Percentiles rank a stretch among this genome's conserved stretches.
These are phyloP conservation scores for Panthera uncia DNA, from an alignment of 2,113 vertebrate genomes.

Conservation along the genomic window DNA sequence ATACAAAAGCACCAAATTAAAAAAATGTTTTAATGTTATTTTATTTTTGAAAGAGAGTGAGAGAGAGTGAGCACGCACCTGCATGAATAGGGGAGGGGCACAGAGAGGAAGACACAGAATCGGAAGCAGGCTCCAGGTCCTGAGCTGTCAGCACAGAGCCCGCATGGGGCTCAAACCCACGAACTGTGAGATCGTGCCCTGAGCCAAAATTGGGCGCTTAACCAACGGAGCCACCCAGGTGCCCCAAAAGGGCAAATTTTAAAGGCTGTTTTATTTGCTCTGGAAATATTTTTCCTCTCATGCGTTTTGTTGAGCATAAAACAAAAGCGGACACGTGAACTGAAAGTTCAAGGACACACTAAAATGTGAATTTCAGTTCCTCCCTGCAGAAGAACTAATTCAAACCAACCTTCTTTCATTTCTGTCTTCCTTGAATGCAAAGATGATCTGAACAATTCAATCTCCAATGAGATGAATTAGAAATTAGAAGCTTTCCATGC, in stretches of 20 bases:
- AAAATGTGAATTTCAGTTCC: neutral
- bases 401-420: neutral
- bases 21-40: too few relatives aligned
- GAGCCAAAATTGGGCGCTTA: neutral
- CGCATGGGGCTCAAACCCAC: neutral
- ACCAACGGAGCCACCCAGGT: neutral
- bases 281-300: neutral
- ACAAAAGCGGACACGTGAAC: neutral
- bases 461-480: neutral
- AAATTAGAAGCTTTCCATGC: neutral
- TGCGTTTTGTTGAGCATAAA: neutral
- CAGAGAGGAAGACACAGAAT: neutral
- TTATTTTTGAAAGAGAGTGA: too few relatives aligned
- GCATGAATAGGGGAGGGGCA: neutral
- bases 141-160: neutral
- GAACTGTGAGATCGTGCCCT: neutral
- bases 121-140: neutral
- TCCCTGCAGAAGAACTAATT: neutral
- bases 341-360: neutral
- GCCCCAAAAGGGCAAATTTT: neutral
- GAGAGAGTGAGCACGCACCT: too few relatives aligned
- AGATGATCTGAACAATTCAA: neutral
- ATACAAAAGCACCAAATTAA: neutral
- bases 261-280: neutral
- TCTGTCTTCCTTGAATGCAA: neutral